Conservation (phyloP, 2,113 vertebrate genomes). For the Puntigrus tetrazona region DNA sequence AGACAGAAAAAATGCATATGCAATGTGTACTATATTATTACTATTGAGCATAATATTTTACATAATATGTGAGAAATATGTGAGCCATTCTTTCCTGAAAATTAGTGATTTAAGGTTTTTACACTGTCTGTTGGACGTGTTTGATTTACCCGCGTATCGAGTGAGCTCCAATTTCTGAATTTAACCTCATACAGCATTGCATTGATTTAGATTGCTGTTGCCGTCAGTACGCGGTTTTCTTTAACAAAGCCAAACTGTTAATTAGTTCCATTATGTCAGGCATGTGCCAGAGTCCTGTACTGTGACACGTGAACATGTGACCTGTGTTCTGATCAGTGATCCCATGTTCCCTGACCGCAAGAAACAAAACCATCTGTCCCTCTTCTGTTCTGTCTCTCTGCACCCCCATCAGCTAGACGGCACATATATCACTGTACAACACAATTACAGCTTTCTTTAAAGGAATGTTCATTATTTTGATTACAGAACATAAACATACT, state of each 20-base stretch:
- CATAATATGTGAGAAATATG: background rate
- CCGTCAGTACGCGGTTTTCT: background rate
- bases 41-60: no score
- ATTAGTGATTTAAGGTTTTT: background rate
- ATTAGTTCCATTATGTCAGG: background rate
- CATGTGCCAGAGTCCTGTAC: background rate
- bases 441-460: background rate
- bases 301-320: constrained; percentile 24
- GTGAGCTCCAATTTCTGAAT: background rate
- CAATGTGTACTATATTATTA: background rate
- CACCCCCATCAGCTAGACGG: background rate
- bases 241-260: background rate
- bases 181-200: background rate
- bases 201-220: background rate
- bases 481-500: background rate
- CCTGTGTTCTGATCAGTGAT: constrained; percentile 14
- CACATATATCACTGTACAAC: background rate
- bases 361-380: constrained; percentile 25
- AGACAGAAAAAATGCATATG: background rate
- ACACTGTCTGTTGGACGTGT: background rate
- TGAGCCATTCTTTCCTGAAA: background rate
- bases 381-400: background rate
- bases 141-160: background rate
- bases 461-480: background rate
- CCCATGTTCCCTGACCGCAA: constrained; percentile 4